Conservation (phyloP, 2,888 invertebrate species). For the Eristalis arbustorum region DNA sequence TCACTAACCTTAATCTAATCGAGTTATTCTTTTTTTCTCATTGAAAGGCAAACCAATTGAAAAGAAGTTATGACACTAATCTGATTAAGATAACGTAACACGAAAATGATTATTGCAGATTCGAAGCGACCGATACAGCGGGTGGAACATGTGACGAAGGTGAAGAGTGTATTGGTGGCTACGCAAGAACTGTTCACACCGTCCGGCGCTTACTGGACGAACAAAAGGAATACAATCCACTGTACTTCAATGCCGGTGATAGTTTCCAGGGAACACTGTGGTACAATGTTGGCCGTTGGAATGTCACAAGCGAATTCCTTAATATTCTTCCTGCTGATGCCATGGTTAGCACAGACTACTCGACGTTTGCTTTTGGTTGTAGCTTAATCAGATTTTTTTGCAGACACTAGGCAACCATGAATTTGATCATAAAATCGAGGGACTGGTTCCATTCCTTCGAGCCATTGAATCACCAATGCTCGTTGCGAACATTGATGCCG, state of each 20-base stretch:
- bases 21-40: not conserved
- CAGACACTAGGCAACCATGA: constrained; percentile 94
- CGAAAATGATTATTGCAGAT: constrained; percentile 79
- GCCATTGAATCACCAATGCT: constrained; percentile 85
- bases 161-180: constrained; percentile 85
- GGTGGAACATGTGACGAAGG: constrained; percentile 82
- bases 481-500: constrained; percentile 88
- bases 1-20: not conserved
- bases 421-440: constrained; percentile 88
- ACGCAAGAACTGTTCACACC: constrained; percentile 84
- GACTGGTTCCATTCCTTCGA: constrained; percentile 86
- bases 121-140: constrained; percentile 83
- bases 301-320: constrained; percentile 87
- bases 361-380: not conserved
- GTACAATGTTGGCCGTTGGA: constrained; percentile 88
- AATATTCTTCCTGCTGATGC: constrained; percentile 89
- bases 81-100: not conserved
- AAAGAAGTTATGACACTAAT: not conserved
- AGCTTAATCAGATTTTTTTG: not conserved
- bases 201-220: constrained; percentile 80
- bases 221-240: constrained; percentile 81
- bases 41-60: not conserved
- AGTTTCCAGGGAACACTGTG: constrained; percentile 93
- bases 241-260: constrained; percentile 91
- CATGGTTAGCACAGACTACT: constrained; percentile 81